Base-by-base conservation (phyloP, 92 coral and sea anemone genomes). In the Siderastrea siderea region DNA sequence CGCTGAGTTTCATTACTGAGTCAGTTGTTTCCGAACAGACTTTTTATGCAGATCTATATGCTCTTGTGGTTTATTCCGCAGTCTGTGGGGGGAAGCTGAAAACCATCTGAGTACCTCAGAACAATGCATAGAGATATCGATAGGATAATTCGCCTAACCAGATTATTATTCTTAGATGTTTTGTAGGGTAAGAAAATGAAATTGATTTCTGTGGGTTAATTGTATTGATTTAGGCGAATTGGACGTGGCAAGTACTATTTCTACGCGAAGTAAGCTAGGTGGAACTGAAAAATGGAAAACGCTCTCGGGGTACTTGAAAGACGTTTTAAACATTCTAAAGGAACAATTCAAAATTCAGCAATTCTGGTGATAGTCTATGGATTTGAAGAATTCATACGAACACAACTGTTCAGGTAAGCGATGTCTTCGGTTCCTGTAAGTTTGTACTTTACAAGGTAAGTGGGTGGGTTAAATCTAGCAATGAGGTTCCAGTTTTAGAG, bases 321-420 rank as follows among this genome's bases (percentile, higher is more conserved):
- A 55, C 68, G 52, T 6, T 79, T 69, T 47, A 88, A 69, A 50
- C 75, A 79, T 65, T 90, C 92, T 11, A 78, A 71, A 71, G 90
- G 83, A 55, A 69, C 83, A 66, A 48, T 91, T 58, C 79, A 84
- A 68, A 88, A 72, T 75, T 53, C 87, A 1, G 10, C 86, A 10
- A 86, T 87, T 14, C 67, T 92, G 46, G 57, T 75, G 15, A 52
- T 87, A 4, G 87, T 91, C 51, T 96, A 96, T 86, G 96, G 94
- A 74, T 80, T 91, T 48, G 90, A 94, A 81, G 95, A 92, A 59
- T 77, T 92, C 62, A 73, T 94, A 44, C 77, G 95, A 76, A 86
- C 87, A 45, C 97, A 92, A 59, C 71, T 94, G 53, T 95, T 96
- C 93, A 94, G 94, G 99, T 96, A 83, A 88, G 92, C 47, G 47